Base-by-base conservation (phyloP, 2,797 vertebrate species). In the Astyanax mexicanus region DNA sequence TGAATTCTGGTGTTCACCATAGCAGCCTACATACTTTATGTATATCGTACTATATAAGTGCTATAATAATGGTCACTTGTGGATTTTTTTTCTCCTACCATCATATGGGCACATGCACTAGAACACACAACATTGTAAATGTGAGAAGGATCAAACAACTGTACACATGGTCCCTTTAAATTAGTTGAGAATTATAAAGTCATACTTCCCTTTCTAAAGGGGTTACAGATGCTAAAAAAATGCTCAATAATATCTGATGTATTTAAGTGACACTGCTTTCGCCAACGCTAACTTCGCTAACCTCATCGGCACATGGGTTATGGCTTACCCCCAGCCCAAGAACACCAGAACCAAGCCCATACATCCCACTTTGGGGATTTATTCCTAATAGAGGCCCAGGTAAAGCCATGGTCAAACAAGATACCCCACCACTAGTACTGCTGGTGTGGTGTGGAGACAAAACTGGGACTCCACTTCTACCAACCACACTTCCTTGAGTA, bases 321-420 rank as follows among this genome's bases (percentile, higher is more conserved):
- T 84, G 82, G 0, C 83, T 86, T 19, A 94, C 80, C 0, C 91
- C 89, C 0, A 95, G 85, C 65, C 93, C 93, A n/a, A 95, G 95
- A 91, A 90, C 79, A 8, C 84, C 86, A 0, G 90, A 80, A 0
- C 88, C 87, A 32, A 86, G 84, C 79, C 83, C 79, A 3, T 80
- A 87, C 55, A 81, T 72, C 0, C 74, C 77, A 70, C 86, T 81
- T 61, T 88, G 90, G 21, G 86, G 72, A 72, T 82, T 80, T 1
- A 77, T 83, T 37, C 90, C 89, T 5, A 91, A 76, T 0, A 88
- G 81, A 8, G 75, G 45, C 25, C 88, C 88, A 0, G 87, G n/a
- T 0, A 85, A 69, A 0, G 84, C 69, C 85, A 89, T 81, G 71
- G 47, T 78, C 71, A 87, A 52, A 38, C 83, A 77, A 0, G 80